Evolutionary conservation across 1,140 invertebrate genomes (phyloP), one percentile per base, ranked within the genome.

Genomic region (Drosophila ananassae): DNA sequence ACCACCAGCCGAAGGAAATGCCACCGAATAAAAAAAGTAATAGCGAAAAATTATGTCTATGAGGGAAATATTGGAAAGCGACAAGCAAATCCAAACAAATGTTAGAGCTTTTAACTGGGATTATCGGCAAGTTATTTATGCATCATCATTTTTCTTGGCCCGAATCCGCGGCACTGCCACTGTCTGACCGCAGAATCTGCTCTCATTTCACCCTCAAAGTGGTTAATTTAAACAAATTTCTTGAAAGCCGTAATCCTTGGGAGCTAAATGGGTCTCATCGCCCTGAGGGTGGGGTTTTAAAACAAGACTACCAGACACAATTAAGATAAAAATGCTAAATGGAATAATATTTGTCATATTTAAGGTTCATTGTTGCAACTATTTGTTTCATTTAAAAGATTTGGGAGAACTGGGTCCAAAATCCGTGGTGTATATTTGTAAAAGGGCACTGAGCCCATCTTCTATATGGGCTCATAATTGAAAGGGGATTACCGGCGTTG

Each of bases 61-160:
- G 61, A 80, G 48, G 59, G 50, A 79, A 77, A 85, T 84, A 75
- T 72, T 74, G 61, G 57, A 77, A 61, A 72, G 61, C 58, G 54
- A 51, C 55, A 37, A 50, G 60, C 78, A 89, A 87, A 89, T 89
- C 82, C 78, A 82, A 89, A 87, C 75, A 87, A 87, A 87, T 87
- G 82, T 76, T 82, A 73, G 75, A 68, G 82, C 82, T 87, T 87
- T 87, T 89, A 87, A 87, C 66, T 72, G 79, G 83, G 82, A 87
- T 87, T 87, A 89, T 87, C 83, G 82, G 56, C 71, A 58, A 71
- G 66, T 76, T 89, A 89, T 87, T 87, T 87, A 87, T 87, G 75
- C 53, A 61, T 68, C 71, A 89, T 76, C 71, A 82, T 87, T 89
- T 79, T 66, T 82, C 82, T 87, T 66, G 48, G 28, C 64, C 61